These are phyloP conservation scores for Cyclopterus lumpus DNA, from an alignment of 2,797 vertebrate species.

Conservation along the genomic window DNA sequence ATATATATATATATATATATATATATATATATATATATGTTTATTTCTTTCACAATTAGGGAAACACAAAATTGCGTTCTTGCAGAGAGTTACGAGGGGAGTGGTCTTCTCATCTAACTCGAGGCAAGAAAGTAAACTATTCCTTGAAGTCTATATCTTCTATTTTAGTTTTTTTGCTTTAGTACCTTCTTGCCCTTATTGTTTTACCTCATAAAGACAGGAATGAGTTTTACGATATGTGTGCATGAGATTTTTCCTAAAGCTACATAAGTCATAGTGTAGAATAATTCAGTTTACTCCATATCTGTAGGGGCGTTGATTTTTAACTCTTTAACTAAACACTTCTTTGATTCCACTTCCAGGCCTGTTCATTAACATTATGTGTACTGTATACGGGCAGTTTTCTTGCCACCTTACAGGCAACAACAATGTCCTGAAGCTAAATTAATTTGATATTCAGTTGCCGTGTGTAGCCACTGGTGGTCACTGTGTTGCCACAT, in stretches of 20 bases:
- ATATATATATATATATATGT: constrained; percentile 24
- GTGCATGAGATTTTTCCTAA: constrained; percentile 39
- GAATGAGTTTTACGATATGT: constrained; percentile 42
- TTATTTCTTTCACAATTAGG: constrained; percentile 34
- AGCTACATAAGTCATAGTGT: constrained; percentile 22
- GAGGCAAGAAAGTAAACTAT: background rate
- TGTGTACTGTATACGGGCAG: constrained; percentile 33
- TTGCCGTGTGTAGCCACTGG: constrained; percentile 65
- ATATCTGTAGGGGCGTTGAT: constrained; percentile 25
- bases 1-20: constrained; percentile 57
- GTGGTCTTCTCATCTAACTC: background rate
- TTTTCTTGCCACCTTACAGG: constrained; percentile 28
- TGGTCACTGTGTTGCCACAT: constrained; percentile 65
- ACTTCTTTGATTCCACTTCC: constrained; percentile 36
- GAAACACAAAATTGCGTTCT: background rate
- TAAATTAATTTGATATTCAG: constrained; percentile 32
- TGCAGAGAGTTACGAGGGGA: background rate
- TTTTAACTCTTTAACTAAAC: constrained; percentile 34
- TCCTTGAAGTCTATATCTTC: background rate
- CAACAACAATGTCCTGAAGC: constrained; percentile 31
- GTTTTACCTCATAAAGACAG: constrained; percentile 65
- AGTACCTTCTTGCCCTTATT: constrained; percentile 37
- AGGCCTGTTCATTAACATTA: constrained; percentile 35
- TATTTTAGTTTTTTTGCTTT: constrained; percentile 3
- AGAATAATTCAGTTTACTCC: constrained; percentile 47